Conservation (phyloP, 2,113 vertebrate species). For the Rhinoderma darwinii region DNA sequence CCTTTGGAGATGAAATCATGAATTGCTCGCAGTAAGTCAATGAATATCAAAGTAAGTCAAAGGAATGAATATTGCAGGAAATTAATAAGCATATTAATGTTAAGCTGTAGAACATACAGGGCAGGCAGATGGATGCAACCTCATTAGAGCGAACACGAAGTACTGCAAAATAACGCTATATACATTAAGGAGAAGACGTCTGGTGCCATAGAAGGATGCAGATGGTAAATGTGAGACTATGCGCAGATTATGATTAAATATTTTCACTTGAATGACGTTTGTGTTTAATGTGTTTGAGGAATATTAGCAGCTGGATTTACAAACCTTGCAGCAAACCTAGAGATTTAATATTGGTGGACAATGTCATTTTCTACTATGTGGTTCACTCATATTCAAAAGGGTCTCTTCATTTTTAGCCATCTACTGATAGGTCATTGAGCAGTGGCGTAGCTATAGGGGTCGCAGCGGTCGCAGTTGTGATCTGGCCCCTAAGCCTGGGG, state of each 20-base stretch:
- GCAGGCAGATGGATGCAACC: slow-evolving; percentile 14
- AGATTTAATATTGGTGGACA: not conserved
- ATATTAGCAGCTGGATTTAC: not conserved
- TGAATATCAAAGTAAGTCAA: not conserved
- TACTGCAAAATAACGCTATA: not conserved
- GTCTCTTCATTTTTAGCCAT: no score
- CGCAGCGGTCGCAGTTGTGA: no score
- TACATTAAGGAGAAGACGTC: not conserved
- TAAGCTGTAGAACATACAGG: not conserved
- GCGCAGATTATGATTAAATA: not conserved
- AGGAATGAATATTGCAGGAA: not conserved
- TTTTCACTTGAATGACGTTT: not conserved
- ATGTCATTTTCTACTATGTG: no score
- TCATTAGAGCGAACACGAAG: not conserved
- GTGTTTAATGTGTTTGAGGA: not conserved
- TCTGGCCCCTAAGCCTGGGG: no score
- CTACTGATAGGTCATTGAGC: no score
- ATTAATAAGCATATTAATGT: not conserved
- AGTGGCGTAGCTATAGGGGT: no score
- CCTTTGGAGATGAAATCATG: not conserved
- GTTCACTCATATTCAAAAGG: no score
- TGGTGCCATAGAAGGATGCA: not conserved
- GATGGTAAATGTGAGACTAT: not conserved
- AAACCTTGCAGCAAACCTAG: not conserved
- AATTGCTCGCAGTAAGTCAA: no score